phyloP scores from a whole-genome alignment of 2,797 vertebrate species.

The Prunella strophiata region DNA sequence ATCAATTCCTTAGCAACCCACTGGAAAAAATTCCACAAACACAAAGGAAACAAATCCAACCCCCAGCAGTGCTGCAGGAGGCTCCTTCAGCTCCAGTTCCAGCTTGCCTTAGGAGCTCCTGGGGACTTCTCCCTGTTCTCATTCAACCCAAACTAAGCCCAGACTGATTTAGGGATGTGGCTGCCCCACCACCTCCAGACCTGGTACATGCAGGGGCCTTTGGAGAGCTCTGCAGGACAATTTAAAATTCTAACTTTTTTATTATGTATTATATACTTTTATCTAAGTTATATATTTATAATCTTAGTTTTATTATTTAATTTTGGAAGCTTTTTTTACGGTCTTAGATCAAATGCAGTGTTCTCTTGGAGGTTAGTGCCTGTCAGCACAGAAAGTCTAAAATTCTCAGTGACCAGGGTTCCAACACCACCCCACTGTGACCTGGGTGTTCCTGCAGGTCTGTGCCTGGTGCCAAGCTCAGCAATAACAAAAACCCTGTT shows the following conservation, averaged over 20 bases:
- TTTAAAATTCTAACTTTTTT: not conserved
- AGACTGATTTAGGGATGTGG: not conserved
- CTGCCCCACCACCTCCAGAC: not conserved
- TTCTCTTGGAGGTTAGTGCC: not conserved
- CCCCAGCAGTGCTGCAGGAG: not conserved
- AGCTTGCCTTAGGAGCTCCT: not conserved
- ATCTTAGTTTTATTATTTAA: not conserved
- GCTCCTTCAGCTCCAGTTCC: not conserved
- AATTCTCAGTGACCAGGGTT: not conserved
- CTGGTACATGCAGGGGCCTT: accelerated
- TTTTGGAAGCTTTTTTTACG: not conserved
- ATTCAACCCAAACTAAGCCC: not conserved
- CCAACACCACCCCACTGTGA: not conserved
- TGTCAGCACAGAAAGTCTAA: not conserved
- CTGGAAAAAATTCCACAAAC: too few species aligned
- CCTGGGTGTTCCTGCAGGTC: not conserved
- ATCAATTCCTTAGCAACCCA: too few species aligned
- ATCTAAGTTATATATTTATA: not conserved
- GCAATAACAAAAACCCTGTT: not conserved
- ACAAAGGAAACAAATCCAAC: too few species aligned
- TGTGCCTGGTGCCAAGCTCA: not conserved
- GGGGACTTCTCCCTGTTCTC: not conserved
- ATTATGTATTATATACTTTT: not conserved
- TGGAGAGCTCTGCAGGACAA: not conserved
- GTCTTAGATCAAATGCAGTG: not conserved